phyloP scores from a whole-genome alignment of 2,888 invertebrate species.

The Abrostola tripartita region DNA sequence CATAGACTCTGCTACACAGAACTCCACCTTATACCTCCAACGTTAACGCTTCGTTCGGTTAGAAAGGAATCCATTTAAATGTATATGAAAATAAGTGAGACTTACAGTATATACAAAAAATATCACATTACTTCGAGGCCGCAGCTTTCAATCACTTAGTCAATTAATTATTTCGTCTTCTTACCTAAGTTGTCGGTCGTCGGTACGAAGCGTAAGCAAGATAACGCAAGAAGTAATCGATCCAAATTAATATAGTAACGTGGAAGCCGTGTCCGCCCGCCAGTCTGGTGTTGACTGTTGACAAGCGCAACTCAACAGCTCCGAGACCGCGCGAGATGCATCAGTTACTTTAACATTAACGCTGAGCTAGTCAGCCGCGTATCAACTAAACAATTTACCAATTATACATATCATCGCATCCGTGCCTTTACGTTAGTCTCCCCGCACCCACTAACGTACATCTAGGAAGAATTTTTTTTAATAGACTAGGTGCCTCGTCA shows the following conservation, averaged over 20 bases:
- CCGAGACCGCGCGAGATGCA: slow-evolving; percentile 32
- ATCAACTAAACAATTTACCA: slow-evolving; percentile 54
- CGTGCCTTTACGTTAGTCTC: slow-evolving; percentile 61
- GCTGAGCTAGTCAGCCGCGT: slow-evolving; percentile 56
- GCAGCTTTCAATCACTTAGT: slow-evolving; percentile 87
- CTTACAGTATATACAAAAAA: slow-evolving; percentile 88
- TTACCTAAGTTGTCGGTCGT: slow-evolving; percentile 80
- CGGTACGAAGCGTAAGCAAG: slow-evolving; percentile 83
- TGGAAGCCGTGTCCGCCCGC: slow-evolving; percentile 51
- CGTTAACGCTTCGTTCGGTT: slow-evolving; percentile 81
- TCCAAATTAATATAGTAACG: slow-evolving; percentile 45
- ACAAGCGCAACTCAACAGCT: slow-evolving; percentile 63
- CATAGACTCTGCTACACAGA: slow-evolving; percentile 68
- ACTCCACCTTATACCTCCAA: slow-evolving; percentile 71
- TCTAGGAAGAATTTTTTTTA: slow-evolving; percentile 69
- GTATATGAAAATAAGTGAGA: slow-evolving; percentile 88
- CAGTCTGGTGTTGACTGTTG: slow-evolving; percentile 47
- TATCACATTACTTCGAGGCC: slow-evolving; percentile 89
- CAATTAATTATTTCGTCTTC: slow-evolving; percentile 82
- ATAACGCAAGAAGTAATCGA: slow-evolving; percentile 74
- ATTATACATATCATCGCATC: slow-evolving; percentile 59
- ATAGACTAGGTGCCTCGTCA: slow-evolving; percentile 70
- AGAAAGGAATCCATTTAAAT: slow-evolving; percentile 87
- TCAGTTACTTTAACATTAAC: slow-evolving; percentile 48
- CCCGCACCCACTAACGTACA: slow-evolving; percentile 65